A percentile compares a stretch with the other conserved stretches of the same genome.
These are phyloP conservation scores for Drosophila littoralis DNA, from an alignment of 1,140 invertebrate species.

Conservation along the genomic window DNA sequence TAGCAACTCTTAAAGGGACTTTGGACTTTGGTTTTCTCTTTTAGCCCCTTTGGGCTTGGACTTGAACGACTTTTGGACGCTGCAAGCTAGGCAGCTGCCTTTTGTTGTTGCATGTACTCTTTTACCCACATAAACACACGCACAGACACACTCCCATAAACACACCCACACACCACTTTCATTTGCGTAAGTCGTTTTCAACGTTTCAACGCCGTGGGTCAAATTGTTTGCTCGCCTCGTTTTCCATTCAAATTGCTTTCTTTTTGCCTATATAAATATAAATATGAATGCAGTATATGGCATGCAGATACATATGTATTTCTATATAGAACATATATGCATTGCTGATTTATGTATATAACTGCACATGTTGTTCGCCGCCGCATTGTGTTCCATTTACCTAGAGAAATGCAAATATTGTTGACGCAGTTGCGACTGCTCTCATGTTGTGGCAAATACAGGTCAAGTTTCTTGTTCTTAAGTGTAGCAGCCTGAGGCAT, in stretches of 20 bases:
- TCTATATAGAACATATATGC: slow-evolving; percentile 31
- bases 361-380: slow-evolving; percentile 30
- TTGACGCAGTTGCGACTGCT: slow-evolving; percentile 38
- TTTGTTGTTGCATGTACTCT: slow-evolving; percentile 38
- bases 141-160: background rate
- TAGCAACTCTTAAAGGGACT: slow-evolving; percentile 57
- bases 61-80: slow-evolving; percentile 54
- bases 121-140: slow-evolving; percentile 7
- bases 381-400: slow-evolving; percentile 63
- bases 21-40: slow-evolving; percentile 28
- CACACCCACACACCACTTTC: slow-evolving; percentile 33
- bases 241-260: slow-evolving; percentile 69
- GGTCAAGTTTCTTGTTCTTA: slow-evolving; percentile 56
- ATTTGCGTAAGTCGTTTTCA: slow-evolving; percentile 65
- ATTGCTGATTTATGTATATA: slow-evolving; percentile 49
- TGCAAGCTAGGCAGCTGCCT: slow-evolving; percentile 21
- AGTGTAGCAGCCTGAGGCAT: background rate
- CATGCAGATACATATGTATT: slow-evolving; percentile 2
- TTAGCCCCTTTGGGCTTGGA: slow-evolving; percentile 30
- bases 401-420: slow-evolving; percentile 58
- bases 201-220: slow-evolving; percentile 49
- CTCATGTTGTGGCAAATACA: slow-evolving; percentile 46
- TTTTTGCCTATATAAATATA: slow-evolving; percentile 51
- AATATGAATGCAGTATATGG: slow-evolving; percentile 39
- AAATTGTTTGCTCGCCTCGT: slow-evolving; percentile 64